Conservation (phyloP, 2,888 invertebrate genomes). For the Pyrocoelia pectoralis region DNA sequence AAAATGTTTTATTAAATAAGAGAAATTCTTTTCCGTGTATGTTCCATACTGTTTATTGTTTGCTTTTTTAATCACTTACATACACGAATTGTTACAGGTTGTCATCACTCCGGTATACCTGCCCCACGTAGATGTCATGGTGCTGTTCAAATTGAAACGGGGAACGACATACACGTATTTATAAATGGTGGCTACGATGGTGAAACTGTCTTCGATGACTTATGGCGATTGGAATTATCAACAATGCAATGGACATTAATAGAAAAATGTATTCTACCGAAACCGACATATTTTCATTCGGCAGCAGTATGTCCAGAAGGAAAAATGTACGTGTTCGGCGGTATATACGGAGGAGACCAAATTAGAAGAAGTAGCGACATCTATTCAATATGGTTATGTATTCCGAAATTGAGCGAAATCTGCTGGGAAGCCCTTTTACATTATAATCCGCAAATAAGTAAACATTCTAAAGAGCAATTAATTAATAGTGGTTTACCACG, state of each 20-base stretch:
- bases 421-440: conserved; percentile 84
- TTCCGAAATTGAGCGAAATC: conserved; percentile 88
- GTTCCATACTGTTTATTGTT: no score
- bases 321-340: conserved; percentile 81
- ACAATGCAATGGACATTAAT: conserved; percentile 80
- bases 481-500: conserved; percentile 74
- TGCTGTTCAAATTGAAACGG: conserved; percentile 75
- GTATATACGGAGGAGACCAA: conserved; percentile 70
- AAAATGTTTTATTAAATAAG: no score
- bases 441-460: conserved; percentile 69
- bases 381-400: conserved; percentile 83
- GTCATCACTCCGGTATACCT: conserved; percentile 63
- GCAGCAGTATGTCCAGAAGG: conserved; percentile 82
- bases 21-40: no score
- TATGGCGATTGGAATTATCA: conserved; percentile 82
- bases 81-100: no score
- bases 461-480: conserved; percentile 64
- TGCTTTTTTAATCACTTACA: no score
- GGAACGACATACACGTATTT: conserved; percentile 68
- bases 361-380: conserved; percentile 74
- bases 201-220: conserved; percentile 73
- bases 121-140: conserved; percentile 84
- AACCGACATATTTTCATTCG: conserved; percentile 87
- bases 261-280: conserved; percentile 71
- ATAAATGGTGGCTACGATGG: conserved; percentile 84